Conservation (phyloP, 2,888 invertebrate genomes). For the Nemotelus pantherinus region DNA sequence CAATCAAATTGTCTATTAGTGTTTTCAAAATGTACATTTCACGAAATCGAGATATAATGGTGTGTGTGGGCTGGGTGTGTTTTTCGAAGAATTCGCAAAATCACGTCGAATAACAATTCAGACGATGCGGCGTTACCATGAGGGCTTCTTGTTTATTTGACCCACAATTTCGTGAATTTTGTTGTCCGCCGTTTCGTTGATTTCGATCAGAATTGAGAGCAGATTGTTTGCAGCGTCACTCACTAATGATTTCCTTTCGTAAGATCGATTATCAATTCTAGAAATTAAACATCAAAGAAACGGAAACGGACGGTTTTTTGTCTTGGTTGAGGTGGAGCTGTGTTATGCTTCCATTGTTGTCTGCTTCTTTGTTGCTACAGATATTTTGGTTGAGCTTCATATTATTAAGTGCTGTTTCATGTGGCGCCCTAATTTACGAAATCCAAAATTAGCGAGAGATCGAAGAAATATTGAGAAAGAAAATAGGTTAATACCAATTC, state of each 20-base stretch:
- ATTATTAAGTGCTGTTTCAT: no score
- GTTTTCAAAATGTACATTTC: no score
- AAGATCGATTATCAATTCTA: not conserved
- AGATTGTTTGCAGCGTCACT: not conserved
- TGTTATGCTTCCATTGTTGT: no score
- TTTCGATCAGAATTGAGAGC: not conserved
- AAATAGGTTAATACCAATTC: no score
- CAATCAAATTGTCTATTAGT: not conserved
- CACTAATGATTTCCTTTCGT: slow-evolving; percentile 11
- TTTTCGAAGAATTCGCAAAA: slow-evolving; percentile 4
- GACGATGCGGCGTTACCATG: not conserved
- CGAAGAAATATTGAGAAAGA: no score
- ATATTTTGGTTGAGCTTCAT: not conserved
- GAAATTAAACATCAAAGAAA: not conserved
- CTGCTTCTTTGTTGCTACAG: not conserved
- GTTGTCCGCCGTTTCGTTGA: not conserved
- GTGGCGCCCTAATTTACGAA: no score
- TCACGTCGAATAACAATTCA: not conserved
- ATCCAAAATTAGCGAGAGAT: no score
- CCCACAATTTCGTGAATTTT: slow-evolving; percentile 1
- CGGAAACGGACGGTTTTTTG: not conserved
- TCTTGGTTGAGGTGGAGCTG: no score
- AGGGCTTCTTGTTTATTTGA: slow-evolving; percentile 3
- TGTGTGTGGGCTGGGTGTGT: not conserved
- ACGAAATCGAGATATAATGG: no score